Evolutionary conservation across 2,113 vertebrate genomes (phyloP), one percentile per base, ranked within the genome.

Genomic region (Misgurnus mizolepis): DNA sequence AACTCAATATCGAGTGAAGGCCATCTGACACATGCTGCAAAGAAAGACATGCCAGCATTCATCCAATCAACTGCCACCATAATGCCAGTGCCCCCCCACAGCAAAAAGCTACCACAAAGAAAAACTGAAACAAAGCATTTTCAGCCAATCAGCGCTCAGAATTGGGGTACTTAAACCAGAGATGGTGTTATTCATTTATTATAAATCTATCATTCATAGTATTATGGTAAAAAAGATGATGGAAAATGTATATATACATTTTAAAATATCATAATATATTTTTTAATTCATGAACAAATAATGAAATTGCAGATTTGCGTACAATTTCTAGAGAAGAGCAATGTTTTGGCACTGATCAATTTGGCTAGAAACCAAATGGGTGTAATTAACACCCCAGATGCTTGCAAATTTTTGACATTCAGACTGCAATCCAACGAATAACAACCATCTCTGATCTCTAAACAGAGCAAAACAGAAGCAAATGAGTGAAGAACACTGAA

Each of bases 71-170:
- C 22, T 40, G 40, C 6, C 47, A 2, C 58, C 53, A 1, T 70
- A 9, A 5, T 49, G 11, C 43, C 27, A 41, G 43, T 58, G 11
- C 15, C 12, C 18, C 7, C 18, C 27, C 41, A 7, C 40, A 17
- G 12, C 64, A 66, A n/a, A 40, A 67, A 45, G 34, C 15, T 49
- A 12, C 27, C 49, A n/a, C 6, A 34, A 34, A 49, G 17, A 55
- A 56, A 56, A 34, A 34, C 10, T 56, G 5, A n/a, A n/a, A 79
- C 12, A 79, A 49, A 12, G 15, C 60, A 80, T 50, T 79, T 34
- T 64, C 67, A 66, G 78, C 68, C 60, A 80, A 65, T 66, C 68
- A 66, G 49, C 39, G 22, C 56, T 75, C 22, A 62, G 72, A 62
- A 11, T 75, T 45, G 64, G 18, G 22, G 40, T 49, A 34, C 5